These are phyloP conservation scores for Macroglossus sobrinus DNA, from an alignment of 2,113 vertebrate genomes.

Conservation along the genomic window DNA sequence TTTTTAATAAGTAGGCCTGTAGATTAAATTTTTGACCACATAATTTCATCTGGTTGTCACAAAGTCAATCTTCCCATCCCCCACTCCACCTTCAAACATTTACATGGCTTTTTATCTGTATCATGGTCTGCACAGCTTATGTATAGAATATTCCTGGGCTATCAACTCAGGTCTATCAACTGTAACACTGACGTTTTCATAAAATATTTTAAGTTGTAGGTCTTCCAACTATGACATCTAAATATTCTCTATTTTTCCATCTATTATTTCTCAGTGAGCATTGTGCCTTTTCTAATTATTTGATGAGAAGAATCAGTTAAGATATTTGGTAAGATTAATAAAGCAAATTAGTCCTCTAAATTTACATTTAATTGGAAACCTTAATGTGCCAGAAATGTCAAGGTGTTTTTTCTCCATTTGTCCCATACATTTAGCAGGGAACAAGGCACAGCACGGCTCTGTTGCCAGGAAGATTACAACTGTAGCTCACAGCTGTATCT, in stretches of 20 bases:
- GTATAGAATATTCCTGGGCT: not conserved
- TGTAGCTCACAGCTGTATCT: not conserved
- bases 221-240: not conserved
- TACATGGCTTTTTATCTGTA: not conserved
- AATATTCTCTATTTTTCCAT: not conserved
- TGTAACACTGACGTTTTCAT: not conserved
- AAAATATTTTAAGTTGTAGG: not conserved
- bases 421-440: not conserved
- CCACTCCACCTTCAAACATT: not conserved
- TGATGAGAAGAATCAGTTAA: not conserved
- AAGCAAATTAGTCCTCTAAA: not conserved
- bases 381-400: not conserved
- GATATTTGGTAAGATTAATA: not conserved
- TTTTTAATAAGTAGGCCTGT: not conserved
- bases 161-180: not conserved
- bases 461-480: not conserved
- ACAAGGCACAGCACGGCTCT: not conserved
- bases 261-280: slow-evolving; percentile 2
- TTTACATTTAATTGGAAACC: not conserved
- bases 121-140: not conserved
- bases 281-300: not conserved
- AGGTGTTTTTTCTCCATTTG: not conserved
- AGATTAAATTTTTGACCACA: not conserved
- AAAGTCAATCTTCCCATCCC: not conserved
- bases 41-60: not conserved